A percentile compares a stretch with the other conserved stretches of the same genome.
phyloP scores from a whole-genome alignment of 2,797 vertebrate genomes.

The Darevskia nairensis region DNA sequence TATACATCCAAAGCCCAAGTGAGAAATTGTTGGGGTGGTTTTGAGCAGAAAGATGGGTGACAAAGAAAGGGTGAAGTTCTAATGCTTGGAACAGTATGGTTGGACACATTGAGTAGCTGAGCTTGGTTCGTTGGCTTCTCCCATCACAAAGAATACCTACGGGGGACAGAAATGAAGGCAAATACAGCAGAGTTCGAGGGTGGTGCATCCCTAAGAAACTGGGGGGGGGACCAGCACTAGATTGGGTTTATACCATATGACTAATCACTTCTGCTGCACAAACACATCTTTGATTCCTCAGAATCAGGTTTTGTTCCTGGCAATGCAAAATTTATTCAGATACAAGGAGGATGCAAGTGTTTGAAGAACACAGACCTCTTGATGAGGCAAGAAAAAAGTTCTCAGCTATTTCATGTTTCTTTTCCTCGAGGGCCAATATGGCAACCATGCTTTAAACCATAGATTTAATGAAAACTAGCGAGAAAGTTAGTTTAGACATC shows the following conservation, averaged over 20 bases:
- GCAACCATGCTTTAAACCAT: background rate
- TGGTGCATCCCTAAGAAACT: constrained; percentile 17
- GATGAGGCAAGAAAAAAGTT: background rate
- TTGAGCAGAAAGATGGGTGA: background rate
- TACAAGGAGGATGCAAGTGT: background rate
- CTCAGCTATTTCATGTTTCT: background rate
- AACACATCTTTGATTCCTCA: constrained; percentile 42
- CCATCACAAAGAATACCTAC: background rate
- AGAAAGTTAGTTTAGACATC: background rate
- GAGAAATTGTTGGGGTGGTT: background rate
- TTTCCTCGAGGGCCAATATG: background rate
- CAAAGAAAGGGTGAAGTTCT: background rate
- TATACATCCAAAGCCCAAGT: background rate
- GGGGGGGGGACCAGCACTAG: constrained; percentile 15
- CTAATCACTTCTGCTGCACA: constrained; percentile 24
- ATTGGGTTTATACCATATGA: constrained; percentile 27
- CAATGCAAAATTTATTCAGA: background rate
- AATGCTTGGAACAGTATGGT: background rate
- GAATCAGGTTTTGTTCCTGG: background rate
- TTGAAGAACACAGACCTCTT: background rate
- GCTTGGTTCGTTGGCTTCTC: background rate
- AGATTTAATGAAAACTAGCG: background rate
- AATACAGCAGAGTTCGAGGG: constrained; percentile 13
- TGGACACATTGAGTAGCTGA: background rate
- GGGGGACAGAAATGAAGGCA: constrained; percentile 18